Conservation (phyloP, 1,140 invertebrate genomes). For the Bicyclus anynana region DNA sequence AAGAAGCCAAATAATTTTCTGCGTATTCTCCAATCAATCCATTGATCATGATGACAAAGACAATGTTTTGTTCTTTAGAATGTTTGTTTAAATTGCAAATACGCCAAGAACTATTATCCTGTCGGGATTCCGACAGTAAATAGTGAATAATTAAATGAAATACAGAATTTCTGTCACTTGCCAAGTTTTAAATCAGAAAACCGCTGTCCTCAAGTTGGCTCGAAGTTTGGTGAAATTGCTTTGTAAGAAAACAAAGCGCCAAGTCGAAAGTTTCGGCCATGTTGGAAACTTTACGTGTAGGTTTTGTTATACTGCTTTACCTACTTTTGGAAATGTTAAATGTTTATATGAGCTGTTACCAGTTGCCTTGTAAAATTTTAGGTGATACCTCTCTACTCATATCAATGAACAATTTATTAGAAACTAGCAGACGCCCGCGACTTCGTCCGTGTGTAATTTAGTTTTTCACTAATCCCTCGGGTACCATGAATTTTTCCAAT, state of each 20-base stretch:
- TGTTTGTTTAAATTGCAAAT: no score
- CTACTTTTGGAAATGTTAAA: not conserved
- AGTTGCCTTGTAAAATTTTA: not conserved
- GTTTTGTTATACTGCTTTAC: not conserved
- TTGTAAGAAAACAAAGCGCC: slow-evolving; percentile 7
- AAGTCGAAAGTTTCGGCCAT: slow-evolving; percentile 4
- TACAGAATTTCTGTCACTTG: slow-evolving; percentile 8
- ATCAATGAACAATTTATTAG: not conserved
- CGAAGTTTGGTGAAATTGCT: slow-evolving; percentile 7
- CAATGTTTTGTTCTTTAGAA: no score
- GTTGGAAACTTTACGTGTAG: slow-evolving; percentile 1
- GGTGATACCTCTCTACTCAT: no score
- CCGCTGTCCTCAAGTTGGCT: slow-evolving; percentile 3
- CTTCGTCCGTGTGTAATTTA: no score
- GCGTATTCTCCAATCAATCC: no score
- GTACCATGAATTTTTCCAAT: no score
- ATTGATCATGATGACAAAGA: no score
- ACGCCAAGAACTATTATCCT: not conserved
- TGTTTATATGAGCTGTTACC: not conserved
- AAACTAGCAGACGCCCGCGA: no score
- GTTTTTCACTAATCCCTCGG: no score
- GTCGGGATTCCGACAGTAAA: not conserved
- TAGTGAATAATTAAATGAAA: not conserved
- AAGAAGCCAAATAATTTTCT: no score
- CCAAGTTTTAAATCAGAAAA: slow-evolving; percentile 9